phyloP scores from a whole-genome alignment of 2,888 invertebrate species.

The Marasmarcha lunaedactyla region DNA sequence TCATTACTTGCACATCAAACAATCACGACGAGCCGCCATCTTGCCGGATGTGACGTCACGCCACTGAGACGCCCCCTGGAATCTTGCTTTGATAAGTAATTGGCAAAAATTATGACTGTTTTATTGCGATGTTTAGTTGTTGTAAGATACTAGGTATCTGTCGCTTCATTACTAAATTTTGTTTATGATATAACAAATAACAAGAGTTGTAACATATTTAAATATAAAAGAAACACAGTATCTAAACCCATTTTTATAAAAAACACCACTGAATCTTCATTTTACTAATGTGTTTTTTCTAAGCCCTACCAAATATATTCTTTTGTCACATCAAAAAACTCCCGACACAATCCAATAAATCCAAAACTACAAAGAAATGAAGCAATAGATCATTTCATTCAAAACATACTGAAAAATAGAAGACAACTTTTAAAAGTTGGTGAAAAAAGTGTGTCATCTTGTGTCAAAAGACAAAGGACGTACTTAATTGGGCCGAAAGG shows the following conservation, averaged over 20 bases:
- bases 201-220: no score
- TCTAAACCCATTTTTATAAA: no score
- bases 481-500: conserved; percentile 57
- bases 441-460: conserved; percentile 54
- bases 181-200: no score
- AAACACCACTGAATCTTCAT: no score
- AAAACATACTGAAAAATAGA: conserved; percentile 44
- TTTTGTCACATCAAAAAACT: conserved; percentile 15
- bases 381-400: conserved; percentile 56
- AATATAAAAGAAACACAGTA: no score
- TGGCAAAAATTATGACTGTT: no score
- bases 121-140: no score
- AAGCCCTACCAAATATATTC: conserved; percentile 10
- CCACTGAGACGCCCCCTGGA: background rate
- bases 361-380: conserved; percentile 16
- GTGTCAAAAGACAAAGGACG: conserved; percentile 50
- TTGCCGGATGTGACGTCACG: conserved; percentile 62
- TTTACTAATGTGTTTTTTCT: no score
- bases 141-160: no score
- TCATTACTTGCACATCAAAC: conserved; percentile 71
- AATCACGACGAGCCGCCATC: conserved; percentile 60
- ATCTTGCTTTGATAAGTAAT: no score
- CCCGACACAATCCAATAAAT: conserved; percentile 51
- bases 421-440: conserved; percentile 13
- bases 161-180: no score